Conservation (phyloP, 2,888 invertebrate species). For the Piscicola geometra region DNA sequence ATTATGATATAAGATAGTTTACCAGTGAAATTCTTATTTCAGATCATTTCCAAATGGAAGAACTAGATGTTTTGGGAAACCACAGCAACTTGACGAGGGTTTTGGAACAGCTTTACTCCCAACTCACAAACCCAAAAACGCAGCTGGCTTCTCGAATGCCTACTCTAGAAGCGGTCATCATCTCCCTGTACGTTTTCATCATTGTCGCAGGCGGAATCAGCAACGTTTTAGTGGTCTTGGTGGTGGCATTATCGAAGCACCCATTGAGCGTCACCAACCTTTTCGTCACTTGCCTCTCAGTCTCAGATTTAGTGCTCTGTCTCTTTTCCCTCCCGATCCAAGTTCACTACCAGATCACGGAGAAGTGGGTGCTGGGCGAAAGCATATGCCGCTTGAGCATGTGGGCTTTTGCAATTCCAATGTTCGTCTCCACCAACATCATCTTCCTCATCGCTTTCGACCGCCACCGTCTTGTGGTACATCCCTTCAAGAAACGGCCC, state of each 20-base stretch:
- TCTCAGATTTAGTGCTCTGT: slow-evolving; percentile 52
- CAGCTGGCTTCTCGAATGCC: slow-evolving; percentile 11
- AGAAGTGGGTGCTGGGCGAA: slow-evolving; percentile 52
- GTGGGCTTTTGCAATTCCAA: slow-evolving; percentile 52
- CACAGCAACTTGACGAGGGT: no score
- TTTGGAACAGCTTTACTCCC: no score
- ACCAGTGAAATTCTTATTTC: no score
- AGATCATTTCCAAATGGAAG: no score
- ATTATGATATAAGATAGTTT: no score
- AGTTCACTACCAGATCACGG: slow-evolving; percentile 52
- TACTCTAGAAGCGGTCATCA: slow-evolving; percentile 22
- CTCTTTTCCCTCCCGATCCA: slow-evolving; percentile 53
- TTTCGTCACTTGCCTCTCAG: slow-evolving; percentile 51
- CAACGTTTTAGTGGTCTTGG: slow-evolving; percentile 50
- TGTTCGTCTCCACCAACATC: slow-evolving; percentile 52
- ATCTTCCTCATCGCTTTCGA: slow-evolving; percentile 54
- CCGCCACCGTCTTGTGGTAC: slow-evolving; percentile 52
- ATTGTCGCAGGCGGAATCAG: slow-evolving; percentile 47
- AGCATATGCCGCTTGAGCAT: slow-evolving; percentile 50
- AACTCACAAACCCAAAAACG: not conserved
- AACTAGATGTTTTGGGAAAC: no score
- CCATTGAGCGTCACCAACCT: slow-evolving; percentile 53
- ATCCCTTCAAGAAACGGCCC: slow-evolving; percentile 50
- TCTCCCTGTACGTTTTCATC: slow-evolving; percentile 34
- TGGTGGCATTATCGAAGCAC: slow-evolving; percentile 48